Evolutionary conservation across 1,140 invertebrate species (phyloP).

Genomic region (Manduca sexta): DNA sequence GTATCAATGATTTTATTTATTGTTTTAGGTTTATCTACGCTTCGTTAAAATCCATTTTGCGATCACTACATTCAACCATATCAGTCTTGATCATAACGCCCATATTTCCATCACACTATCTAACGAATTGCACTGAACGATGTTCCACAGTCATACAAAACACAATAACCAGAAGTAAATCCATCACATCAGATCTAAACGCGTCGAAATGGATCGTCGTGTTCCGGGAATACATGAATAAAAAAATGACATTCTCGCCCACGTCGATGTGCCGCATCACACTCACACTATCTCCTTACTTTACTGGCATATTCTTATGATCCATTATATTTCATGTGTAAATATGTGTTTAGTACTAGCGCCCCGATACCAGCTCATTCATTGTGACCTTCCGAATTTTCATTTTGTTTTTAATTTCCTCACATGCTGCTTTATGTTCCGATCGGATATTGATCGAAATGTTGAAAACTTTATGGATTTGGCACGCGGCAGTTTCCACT

Average conservation of each 20-base stretch:
- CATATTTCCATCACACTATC: slow-evolving; percentile 31
- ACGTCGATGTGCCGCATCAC: slow-evolving; percentile 61
- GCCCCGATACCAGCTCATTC: slow-evolving; percentile 8
- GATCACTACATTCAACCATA: slow-evolving; percentile 38
- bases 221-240: slow-evolving; percentile 60
- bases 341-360: not conserved
- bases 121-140: slow-evolving; percentile 34
- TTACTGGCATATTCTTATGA: slow-evolving; percentile 56
- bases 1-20: slow-evolving; percentile 42
- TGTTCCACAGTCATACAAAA: slow-evolving; percentile 25
- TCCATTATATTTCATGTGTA: slow-evolving; percentile 1
- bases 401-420: slow-evolving; percentile 58
- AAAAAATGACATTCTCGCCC: slow-evolving; percentile 60
- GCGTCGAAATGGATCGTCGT: slow-evolving; percentile 45
- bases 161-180: slow-evolving; percentile 28
- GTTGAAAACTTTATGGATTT: slow-evolving; percentile 36
- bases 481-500: slow-evolving; percentile 65
- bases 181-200: slow-evolving; percentile 23
- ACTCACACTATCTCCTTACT: slow-evolving; percentile 52
- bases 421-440: slow-evolving; percentile 67
- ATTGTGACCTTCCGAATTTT: slow-evolving; percentile 22
- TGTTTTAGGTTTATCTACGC: slow-evolving; percentile 69
- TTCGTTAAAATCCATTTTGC: slow-evolving; percentile 48
- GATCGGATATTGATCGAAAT: slow-evolving; percentile 44
- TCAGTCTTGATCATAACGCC: slow-evolving; percentile 37